Percentiles rank a stretch among this genome's conserved stretches.
Evolutionary conservation across 2,888 invertebrate genomes (phyloP).

Genomic region (Epistrophe grossulariae): DNA sequence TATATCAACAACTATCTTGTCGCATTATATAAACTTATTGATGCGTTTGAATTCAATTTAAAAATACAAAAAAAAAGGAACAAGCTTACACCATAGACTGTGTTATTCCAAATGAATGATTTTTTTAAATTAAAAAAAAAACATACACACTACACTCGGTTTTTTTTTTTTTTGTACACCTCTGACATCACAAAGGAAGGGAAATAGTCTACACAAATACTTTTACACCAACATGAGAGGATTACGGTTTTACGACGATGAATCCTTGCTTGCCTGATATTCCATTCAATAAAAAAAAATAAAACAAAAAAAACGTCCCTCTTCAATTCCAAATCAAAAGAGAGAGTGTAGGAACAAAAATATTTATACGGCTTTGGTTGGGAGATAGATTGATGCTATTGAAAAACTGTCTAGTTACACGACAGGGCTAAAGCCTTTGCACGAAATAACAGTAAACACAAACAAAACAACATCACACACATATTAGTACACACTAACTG

Average conservation of each 20-base stretch:
- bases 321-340: slow-evolving; percentile 41
- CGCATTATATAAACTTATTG: background rate
- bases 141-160: background rate
- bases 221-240: slow-evolving; percentile 42
- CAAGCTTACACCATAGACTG: slow-evolving; percentile 23
- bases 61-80: background rate
- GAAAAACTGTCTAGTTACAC: slow-evolving; percentile 45
- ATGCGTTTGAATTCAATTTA: background rate
- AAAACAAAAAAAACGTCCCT: slow-evolving; percentile 10
- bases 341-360: slow-evolving; percentile 21
- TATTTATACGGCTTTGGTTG: slow-evolving; percentile 30
- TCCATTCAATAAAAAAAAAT: slow-evolving; percentile 50
- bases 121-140: slow-evolving; percentile 18
- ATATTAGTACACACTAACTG: slow-evolving; percentile 10
- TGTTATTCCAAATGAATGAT: slow-evolving; percentile 32
- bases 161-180: background rate
- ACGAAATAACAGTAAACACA: slow-evolving; percentile 32
- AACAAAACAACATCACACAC: slow-evolving; percentile 20
- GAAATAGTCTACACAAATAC: slow-evolving; percentile 58
- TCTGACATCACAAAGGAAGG: background rate
- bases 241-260: slow-evolving; percentile 49
- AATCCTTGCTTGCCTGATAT: slow-evolving; percentile 52
- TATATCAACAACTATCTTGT: background rate
- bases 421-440: slow-evolving; percentile 25
- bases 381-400: slow-evolving; percentile 17